Conservation (phyloP, 2,888 invertebrate species). For the Prosapia bicincta region DNA sequence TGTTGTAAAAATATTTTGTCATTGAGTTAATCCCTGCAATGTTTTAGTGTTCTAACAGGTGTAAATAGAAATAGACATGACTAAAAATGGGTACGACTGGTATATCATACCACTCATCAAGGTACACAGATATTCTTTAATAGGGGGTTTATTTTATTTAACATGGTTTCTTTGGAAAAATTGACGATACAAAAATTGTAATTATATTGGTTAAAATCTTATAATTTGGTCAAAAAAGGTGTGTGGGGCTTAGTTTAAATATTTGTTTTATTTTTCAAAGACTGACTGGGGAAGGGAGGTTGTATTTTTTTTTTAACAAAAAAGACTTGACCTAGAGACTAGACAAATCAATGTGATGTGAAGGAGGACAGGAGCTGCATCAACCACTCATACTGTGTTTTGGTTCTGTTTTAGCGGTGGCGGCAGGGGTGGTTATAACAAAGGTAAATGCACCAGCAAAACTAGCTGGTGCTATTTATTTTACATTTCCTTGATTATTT, state of each 20-base stretch:
- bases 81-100: neutral
- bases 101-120: neutral
- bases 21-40: neutral
- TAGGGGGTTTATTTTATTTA: neutral
- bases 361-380: neutral
- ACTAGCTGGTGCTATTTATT: constrained; percentile 55
- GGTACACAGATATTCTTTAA: neutral
- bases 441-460: constrained; percentile 85
- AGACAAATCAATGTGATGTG: neutral
- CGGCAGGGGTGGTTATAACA: constrained; percentile 94
- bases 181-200: too few species aligned
- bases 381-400: constrained; percentile 24
- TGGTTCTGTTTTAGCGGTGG: constrained; percentile 88
- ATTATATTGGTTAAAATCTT: too few species aligned
- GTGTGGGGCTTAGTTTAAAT: too few species aligned
- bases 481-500: constrained; percentile 23
- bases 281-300: neutral
- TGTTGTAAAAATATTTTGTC: neutral
- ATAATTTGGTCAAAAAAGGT: too few species aligned
- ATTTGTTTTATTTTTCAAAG: neutral
- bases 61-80: constrained; percentile 2
- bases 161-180: too few species aligned
- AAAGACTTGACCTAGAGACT: neutral
- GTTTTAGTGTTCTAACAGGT: neutral
- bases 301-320: too few species aligned